Conservation (phyloP, 2,888 invertebrate species). For the Craniophora ligustri region DNA sequence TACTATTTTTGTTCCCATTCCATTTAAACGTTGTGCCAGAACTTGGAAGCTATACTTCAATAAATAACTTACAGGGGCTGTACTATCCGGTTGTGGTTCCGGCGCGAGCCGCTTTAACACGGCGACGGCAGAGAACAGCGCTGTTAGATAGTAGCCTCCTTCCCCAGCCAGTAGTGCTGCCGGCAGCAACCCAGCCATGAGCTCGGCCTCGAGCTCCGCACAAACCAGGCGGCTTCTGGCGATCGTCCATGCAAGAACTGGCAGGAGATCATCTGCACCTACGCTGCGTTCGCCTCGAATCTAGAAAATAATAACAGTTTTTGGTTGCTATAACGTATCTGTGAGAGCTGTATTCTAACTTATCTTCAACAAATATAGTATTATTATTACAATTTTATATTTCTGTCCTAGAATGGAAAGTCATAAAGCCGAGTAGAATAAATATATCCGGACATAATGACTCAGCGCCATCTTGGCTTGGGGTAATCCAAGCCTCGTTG, state of each 20-base stretch:
- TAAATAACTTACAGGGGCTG: constrained; percentile 73
- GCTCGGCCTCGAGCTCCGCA: constrained; percentile 98
- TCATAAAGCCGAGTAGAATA: too few species aligned
- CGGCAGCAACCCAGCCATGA: constrained; percentile 98
- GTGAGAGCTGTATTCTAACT: too few species aligned
- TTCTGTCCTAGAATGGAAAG: too few species aligned
- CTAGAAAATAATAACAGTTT: constrained; percentile 68
- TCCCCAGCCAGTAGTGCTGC: constrained; percentile 97
- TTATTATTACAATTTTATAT: too few species aligned
- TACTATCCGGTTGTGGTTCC: constrained; percentile 73
- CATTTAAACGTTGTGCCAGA: too few species aligned
- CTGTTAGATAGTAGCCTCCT: constrained; percentile 98
- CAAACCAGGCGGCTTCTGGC: constrained; percentile 96
- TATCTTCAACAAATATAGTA: too few species aligned
- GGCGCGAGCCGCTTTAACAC: constrained; percentile 92
- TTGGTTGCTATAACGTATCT: too few species aligned
- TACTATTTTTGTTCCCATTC: too few species aligned
- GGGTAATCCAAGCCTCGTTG: too few species aligned
- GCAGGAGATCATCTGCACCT: constrained; percentile 96
- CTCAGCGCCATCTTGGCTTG: too few species aligned
- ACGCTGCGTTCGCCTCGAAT: constrained; percentile 91
- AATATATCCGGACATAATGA: too few species aligned
- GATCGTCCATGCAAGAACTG: constrained; percentile 96
- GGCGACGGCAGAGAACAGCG: constrained; percentile 97
- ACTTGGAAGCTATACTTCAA: neutral